These are phyloP conservation scores for Accipiter virgatus DNA, from an alignment of 2,113 vertebrate genomes.

Conservation along the genomic window DNA sequence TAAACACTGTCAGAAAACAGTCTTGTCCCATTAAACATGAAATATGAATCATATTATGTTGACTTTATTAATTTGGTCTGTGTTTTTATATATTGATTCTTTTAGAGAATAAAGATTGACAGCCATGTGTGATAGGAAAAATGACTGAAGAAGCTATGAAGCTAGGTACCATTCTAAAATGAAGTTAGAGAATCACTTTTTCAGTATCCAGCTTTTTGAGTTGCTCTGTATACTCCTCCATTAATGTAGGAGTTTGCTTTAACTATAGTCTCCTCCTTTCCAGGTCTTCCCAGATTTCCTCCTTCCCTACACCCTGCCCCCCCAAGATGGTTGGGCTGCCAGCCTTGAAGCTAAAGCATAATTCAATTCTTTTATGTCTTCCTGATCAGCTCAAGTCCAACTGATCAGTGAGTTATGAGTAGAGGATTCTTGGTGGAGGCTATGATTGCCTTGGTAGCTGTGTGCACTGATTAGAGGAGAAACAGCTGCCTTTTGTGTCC, in stretches of 20 bases:
- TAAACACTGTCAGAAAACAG: neutral
- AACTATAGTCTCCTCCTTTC: neutral
- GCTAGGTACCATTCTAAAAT: neutral
- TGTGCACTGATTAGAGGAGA: neutral
- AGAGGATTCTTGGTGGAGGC: neutral
- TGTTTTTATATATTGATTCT: neutral
- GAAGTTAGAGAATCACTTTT: neutral
- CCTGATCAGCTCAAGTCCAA: neutral
- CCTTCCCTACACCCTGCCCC: fast-evolving
- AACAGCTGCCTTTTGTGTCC: neutral
- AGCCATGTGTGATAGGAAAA: neutral
- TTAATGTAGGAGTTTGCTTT: neutral
- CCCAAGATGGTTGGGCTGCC: neutral
- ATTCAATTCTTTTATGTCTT: neutral
- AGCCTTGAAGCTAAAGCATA: neutral
- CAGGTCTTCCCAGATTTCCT: neutral
- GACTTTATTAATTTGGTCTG: neutral
- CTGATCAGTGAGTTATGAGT: neutral
- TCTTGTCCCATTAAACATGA: neutral
- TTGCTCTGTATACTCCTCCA: neutral
- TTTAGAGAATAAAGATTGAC: neutral
- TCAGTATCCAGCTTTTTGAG: neutral
- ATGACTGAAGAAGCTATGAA: neutral
- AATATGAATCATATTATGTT: neutral
- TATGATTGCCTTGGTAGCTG: neutral